These are phyloP conservation scores for Vanacampus margaritifer DNA, from an alignment of 2,113 vertebrate species.

Conservation along the genomic window DNA sequence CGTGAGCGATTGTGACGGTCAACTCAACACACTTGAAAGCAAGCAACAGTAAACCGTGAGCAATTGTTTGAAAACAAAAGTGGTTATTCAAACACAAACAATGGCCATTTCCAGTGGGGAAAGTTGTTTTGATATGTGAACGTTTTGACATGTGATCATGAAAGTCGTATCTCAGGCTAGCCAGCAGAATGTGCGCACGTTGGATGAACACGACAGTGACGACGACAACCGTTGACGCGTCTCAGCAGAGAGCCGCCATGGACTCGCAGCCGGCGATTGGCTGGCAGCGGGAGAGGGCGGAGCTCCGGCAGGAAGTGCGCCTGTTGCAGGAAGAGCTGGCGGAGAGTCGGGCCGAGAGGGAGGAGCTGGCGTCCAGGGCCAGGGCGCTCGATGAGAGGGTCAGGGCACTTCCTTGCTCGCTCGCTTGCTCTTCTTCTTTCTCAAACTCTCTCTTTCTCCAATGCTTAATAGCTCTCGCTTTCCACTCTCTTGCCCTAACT, in stretches of 20 bases:
- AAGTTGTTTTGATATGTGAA: no score
- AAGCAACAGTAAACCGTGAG: no score
- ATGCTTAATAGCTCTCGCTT: no score
- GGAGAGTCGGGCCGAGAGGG: constrained; percentile 62
- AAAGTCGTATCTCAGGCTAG: no score
- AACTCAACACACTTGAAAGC: no score
- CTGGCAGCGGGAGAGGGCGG: constrained; percentile 63
- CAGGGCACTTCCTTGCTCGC: constrained; percentile 4
- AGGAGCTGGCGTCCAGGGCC: constrained; percentile 63
- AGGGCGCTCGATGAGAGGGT: constrained; percentile 67
- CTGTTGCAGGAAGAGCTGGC: constrained; percentile 69
- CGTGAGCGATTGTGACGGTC: no score
- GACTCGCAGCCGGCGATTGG: constrained; percentile 49
- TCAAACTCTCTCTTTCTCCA: background rate
- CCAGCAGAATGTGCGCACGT: no score
- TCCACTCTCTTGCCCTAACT: no score
- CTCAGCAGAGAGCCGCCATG: constrained; percentile 31
- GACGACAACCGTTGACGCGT: background rate
- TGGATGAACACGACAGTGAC: background rate
- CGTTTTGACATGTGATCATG: no score
- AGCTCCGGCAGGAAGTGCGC: constrained; percentile 60
- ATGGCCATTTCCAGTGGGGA: no score
- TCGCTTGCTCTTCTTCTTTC: background rate
- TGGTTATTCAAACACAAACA: no score
- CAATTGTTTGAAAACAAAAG: no score